Evolutionary conservation across 2,797 vertebrate genomes (phyloP).

Genomic region (Lerista edwardsae): DNA sequence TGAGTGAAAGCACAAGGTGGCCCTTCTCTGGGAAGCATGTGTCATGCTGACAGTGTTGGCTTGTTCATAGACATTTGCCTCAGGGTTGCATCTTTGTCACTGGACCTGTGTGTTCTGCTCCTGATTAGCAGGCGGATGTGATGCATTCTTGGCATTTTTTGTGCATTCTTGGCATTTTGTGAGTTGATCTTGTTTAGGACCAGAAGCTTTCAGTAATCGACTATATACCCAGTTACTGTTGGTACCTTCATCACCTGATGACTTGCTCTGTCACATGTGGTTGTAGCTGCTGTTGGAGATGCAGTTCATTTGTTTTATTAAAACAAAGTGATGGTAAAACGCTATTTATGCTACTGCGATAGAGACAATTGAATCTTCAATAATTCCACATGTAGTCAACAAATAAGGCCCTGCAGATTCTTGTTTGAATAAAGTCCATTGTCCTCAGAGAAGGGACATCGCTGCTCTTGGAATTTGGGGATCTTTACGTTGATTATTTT

Average conservation of each 20-base stretch:
- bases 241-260: not conserved
- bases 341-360: not conserved
- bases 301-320: not conserved
- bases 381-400: too few relatives aligned
- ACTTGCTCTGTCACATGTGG: not conserved
- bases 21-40: not conserved
- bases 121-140: not conserved
- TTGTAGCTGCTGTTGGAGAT: not conserved
- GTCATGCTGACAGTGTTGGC: not conserved
- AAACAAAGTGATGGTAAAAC: not conserved
- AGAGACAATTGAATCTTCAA: not conserved
- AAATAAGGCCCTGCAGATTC: not conserved
- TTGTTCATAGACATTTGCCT: not conserved
- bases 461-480: not conserved
- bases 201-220: too few relatives aligned
- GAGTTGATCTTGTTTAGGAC: not conserved
- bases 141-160: not conserved
- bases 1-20: not conserved
- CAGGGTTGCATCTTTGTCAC: not conserved
- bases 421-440: not conserved
- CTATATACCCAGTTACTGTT: not conserved
- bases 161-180: not conserved
- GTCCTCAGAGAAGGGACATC: not conserved
- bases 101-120: too few relatives aligned
- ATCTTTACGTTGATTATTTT: not conserved